phyloP scores from a whole-genome alignment of 2,888 invertebrate species.

The Achlya flavicornis region DNA sequence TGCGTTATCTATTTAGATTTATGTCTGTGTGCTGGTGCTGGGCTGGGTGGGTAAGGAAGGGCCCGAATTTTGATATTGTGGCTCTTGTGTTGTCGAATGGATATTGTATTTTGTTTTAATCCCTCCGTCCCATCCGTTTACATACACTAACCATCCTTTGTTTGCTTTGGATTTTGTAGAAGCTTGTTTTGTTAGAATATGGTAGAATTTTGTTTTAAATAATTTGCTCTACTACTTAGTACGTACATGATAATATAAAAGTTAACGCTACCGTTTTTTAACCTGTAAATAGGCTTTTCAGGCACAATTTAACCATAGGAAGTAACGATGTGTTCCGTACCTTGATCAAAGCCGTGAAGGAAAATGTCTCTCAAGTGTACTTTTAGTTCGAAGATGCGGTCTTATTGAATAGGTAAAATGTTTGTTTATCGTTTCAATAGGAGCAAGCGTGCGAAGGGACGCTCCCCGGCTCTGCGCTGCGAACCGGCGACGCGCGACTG shows the following conservation, averaged over 20 bases:
- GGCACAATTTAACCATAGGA: too few species aligned
- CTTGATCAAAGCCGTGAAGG: too few species aligned
- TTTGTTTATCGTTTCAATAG: conserved; percentile 50
- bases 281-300: too few species aligned
- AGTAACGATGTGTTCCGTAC: too few species aligned
- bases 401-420: conserved; percentile 16
- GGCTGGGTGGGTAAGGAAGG: not conserved
- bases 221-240: too few species aligned
- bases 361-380: too few species aligned
- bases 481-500: conserved; percentile 29
- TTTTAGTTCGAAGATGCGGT: not conserved
- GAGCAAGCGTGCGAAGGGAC: conserved; percentile 31
- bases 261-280: too few species aligned
- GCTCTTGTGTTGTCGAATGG: not conserved
- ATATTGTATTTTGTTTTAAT: conserved; percentile 1
- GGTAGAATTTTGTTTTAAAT: too few species aligned
- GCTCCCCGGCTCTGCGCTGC: not conserved
- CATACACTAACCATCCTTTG: not conserved
- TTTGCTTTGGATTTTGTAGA: not conserved
- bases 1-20: too few species aligned
- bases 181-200: not conserved
- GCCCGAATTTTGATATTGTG: conserved; percentile 6
- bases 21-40: not conserved
- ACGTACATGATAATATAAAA: too few species aligned
- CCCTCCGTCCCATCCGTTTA: not conserved